Conservation (phyloP, 2,113 vertebrate species). For the Erinaceus europaeus region DNA sequence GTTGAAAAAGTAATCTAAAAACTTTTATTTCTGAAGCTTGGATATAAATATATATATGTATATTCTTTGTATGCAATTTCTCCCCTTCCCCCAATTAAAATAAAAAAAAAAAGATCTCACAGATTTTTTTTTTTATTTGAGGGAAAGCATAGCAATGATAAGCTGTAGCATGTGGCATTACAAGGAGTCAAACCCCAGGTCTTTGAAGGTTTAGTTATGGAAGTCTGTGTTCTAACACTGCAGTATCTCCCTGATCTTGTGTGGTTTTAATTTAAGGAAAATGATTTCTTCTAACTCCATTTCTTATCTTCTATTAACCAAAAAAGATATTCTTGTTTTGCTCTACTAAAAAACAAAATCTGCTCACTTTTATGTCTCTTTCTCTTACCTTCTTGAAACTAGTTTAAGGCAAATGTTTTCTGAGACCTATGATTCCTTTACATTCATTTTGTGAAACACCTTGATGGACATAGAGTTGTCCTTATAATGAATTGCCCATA, state of each 20-base stretch:
- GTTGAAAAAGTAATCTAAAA: conserved; percentile 78
- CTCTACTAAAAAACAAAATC: neutral
- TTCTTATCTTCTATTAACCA: neutral
- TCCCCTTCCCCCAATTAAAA: conserved; percentile 46
- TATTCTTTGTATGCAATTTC: conserved; percentile 74
- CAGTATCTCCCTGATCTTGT: too few relatives aligned
- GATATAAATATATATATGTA: conserved; percentile 70
- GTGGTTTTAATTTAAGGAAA: neutral
- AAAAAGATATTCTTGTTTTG: neutral
- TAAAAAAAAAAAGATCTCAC: conserved; percentile 80
- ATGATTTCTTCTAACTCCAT: neutral
- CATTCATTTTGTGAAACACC: neutral
- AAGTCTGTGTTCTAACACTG: too few relatives aligned
- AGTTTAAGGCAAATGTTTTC: neutral
- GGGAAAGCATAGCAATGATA: too few relatives aligned
- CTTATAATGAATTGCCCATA: neutral
- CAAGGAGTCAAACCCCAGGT: too few relatives aligned
- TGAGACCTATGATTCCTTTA: neutral
- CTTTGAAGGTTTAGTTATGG: too few relatives aligned
- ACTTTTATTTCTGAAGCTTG: conserved; percentile 77
- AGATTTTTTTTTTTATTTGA: too few relatives aligned
- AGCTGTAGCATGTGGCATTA: too few relatives aligned
- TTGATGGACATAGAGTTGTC: neutral
- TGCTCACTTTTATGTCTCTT: neutral
- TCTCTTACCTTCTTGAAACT: neutral